Base-by-base conservation (phyloP, 2,888 invertebrate genomes). In the Amitus sp. region DNA sequence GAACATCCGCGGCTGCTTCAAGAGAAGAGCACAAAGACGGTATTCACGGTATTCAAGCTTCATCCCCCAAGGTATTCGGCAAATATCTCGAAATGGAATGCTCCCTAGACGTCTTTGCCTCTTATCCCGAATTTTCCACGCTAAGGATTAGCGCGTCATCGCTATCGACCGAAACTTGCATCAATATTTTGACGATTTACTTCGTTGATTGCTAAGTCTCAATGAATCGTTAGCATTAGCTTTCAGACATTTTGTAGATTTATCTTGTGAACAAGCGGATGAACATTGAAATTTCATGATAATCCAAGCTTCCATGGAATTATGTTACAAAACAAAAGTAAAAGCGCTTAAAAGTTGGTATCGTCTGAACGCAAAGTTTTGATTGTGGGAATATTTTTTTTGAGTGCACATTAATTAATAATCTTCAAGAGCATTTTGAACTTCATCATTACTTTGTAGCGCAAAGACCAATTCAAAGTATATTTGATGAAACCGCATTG, bases 21-120 rank as follows among this genome's bases (percentile, higher is more conserved):
- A 48, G 47, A 60, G 59, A 60, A 18, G 62, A 56, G 64, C 40
- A 69, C 65, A 64, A 64, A 67, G 61, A 55, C 64, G 58, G 65
- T 54, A 67, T 69, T 69, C 67, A 51, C 52, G 60, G 55, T 55
- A 53, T 68, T 65, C 67, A 64, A 65, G 54, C 52, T 61, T 58
- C 65, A 59, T 62, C 65, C 67, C n/a, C 69, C 54, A 60, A 65
- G 70, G 70, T 66, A 72, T 71, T 71, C 71, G 70, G 54, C 64
- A 58, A 72, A 74, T 74, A 74, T 73, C 74, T 71, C 61, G 47
- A 73, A 74, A 74, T 72, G 73, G 71, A 74, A 75, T 73, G 72
- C 65, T 72, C 65, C 66, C 62, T 39, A 61, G 61, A 58, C 64
- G 64, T 58, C 63, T 47, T 52, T 62, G 53, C 59, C 50, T 60